Conservation (phyloP, 2,797 vertebrate species). For the Mormyrops boulengeri region DNA sequence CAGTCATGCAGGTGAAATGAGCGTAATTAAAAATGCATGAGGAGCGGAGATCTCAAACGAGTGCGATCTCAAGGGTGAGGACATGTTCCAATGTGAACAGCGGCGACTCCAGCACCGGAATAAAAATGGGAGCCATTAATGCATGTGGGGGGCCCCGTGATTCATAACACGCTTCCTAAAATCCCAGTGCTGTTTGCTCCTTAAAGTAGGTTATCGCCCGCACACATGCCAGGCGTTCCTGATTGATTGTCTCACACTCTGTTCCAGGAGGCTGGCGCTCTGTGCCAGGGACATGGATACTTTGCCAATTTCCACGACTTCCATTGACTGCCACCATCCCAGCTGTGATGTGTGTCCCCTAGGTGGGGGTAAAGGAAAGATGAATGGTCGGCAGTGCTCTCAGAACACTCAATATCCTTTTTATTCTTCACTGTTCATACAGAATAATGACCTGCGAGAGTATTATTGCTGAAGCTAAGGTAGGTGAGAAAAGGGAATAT, state of each 20-base stretch:
- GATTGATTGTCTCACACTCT: constrained; percentile 55
- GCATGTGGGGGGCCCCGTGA: constrained; percentile 4
- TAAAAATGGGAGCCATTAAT: not conserved
- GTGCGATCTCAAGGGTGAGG: not conserved
- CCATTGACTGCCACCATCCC: constrained; percentile 55
- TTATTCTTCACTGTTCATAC: not conserved
- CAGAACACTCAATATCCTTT: constrained; percentile 30
- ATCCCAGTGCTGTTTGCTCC: not conserved
- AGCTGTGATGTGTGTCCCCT: constrained; percentile 49
- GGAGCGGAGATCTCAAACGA: not conserved
- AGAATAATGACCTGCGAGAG: not conserved
- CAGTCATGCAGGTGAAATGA: constrained; percentile 18
- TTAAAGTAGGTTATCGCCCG: constrained; percentile 47
- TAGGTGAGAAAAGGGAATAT: not conserved
- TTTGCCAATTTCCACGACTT: constrained; percentile 48
- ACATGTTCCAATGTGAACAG: not conserved
- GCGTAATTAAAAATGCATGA: not conserved
- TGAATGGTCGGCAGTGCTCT: constrained; percentile 8
- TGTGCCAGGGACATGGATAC: constrained; percentile 42
- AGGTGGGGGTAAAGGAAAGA: constrained; percentile 26
- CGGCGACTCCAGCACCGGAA: not conserved
- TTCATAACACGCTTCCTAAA: constrained; percentile 20
- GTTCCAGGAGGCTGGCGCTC: constrained; percentile 44
- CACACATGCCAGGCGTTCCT: constrained; percentile 41
- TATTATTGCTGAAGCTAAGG: not conserved